Conservation (phyloP, 2,113 vertebrate genomes). For the Nansenia antarctica region DNA sequence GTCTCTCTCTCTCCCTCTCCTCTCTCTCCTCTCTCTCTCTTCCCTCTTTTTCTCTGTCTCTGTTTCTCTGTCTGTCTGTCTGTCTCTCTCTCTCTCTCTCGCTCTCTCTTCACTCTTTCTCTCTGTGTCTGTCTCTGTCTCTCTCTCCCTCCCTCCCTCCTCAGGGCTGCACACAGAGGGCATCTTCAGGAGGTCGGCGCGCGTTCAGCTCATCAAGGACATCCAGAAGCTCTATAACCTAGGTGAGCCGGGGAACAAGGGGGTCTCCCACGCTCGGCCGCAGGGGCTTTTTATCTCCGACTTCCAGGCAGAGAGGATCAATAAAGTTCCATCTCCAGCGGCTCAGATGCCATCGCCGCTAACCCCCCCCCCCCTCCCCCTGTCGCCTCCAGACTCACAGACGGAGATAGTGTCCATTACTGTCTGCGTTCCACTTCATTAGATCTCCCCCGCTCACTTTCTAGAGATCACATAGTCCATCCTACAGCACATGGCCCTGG, state of each 20-base stretch:
- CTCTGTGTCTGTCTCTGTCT: too few relatives aligned
- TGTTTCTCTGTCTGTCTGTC: too few relatives aligned
- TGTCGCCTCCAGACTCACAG: slow-evolving; percentile 10
- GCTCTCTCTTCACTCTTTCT: too few relatives aligned
- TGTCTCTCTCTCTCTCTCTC: background rate
- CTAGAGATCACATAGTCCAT: background rate
- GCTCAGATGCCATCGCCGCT: slow-evolving; percentile 27
- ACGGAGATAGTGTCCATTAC: slow-evolving; percentile 30
- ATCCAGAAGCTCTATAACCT: slow-evolving; percentile 84
- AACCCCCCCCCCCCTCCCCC: background rate
- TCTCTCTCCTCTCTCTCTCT: too few relatives aligned
- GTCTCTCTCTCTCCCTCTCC: background rate
- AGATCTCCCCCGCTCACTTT: background rate
- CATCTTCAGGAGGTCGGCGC: slow-evolving; percentile 84
- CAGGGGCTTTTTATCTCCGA: slow-evolving; percentile 18
- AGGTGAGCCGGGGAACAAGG: background rate
- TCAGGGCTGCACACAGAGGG: slow-evolving; percentile 83
- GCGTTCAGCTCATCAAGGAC: slow-evolving; percentile 77
- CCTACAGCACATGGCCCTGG: too few relatives aligned
- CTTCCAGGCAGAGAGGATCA: slow-evolving; percentile 31
- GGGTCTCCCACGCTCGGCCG: background rate
- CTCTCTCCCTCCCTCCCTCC: background rate
- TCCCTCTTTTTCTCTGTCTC: too few relatives aligned
- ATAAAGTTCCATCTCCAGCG: slow-evolving; percentile 23
- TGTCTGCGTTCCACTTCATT: slow-evolving; percentile 37